phyloP scores from a whole-genome alignment of 2,797 vertebrate species.

The Varecia variegata region DNA sequence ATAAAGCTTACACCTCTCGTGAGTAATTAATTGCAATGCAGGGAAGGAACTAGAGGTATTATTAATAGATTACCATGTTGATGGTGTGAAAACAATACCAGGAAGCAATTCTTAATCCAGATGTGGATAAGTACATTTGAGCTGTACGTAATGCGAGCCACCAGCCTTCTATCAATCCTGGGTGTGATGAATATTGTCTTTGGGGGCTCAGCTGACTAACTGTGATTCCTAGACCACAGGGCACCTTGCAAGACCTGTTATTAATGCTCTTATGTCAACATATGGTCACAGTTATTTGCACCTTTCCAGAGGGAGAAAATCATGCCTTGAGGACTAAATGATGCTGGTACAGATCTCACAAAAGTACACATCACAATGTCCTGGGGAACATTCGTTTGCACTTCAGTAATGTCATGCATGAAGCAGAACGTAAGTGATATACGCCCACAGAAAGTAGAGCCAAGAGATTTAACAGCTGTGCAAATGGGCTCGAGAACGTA shows the following conservation, averaged over 20 bases:
- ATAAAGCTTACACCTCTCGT: neutral
- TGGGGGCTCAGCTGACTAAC: rapidly evolving
- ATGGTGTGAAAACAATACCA: neutral
- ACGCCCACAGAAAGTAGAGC: slow-evolving; percentile 64
- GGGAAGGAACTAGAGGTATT: neutral
- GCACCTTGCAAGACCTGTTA: neutral
- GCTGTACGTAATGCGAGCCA: rapidly evolving
- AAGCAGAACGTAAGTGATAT: slow-evolving; percentile 66
- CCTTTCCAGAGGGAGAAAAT: neutral
- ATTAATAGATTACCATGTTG: rapidly evolving
- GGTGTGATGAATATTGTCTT: neutral
- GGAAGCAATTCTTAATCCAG: neutral
- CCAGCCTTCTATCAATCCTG: neutral
- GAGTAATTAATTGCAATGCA: neutral
- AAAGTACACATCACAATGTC: neutral
- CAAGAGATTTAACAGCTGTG: slow-evolving; percentile 80
- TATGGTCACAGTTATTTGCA: rapidly evolving
- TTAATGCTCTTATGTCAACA: neutral
- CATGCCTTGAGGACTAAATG: neutral
- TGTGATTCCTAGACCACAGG: neutral
- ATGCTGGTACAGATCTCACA: neutral
- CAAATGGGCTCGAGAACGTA: slow-evolving; percentile 70
- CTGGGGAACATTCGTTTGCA: slow-evolving; percentile 14
- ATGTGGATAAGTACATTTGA: neutral
- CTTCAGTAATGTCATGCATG: neutral